Conservation (phyloP, 2,888 invertebrate genomes). For the Tryphoninae sp. region DNA sequence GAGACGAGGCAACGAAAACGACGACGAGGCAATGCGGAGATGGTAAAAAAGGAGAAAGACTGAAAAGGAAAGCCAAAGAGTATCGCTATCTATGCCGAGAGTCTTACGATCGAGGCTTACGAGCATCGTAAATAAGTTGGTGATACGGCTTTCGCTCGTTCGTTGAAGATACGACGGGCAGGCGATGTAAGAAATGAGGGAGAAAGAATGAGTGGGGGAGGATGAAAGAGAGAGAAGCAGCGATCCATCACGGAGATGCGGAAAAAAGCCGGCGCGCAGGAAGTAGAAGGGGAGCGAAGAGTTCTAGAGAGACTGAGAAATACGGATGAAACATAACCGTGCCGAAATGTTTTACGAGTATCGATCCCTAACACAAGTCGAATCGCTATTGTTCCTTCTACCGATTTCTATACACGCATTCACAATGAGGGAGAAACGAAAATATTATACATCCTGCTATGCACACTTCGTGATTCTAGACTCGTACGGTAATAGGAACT, state of each 20-base stretch:
- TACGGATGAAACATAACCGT: slow-evolving; percentile 65
- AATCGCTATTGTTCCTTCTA: slow-evolving; percentile 55
- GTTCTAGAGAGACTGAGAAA: slow-evolving; percentile 51
- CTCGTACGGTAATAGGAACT: slow-evolving; percentile 16
- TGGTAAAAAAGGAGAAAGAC: slow-evolving; percentile 52
- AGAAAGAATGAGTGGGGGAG: slow-evolving; percentile 46
- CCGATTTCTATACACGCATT: slow-evolving; percentile 54
- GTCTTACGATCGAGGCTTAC: slow-evolving; percentile 76
- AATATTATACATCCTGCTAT: slow-evolving; percentile 21
- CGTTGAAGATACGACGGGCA: slow-evolving; percentile 70
- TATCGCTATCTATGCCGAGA: slow-evolving; percentile 64
- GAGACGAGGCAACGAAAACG: slow-evolving; percentile 50
- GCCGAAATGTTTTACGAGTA: slow-evolving; percentile 73
- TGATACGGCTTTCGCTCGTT: slow-evolving; percentile 73
- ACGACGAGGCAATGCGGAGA: slow-evolving; percentile 55
- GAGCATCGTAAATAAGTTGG: slow-evolving; percentile 77
- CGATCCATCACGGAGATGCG: slow-evolving; percentile 52
- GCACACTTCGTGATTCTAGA: slow-evolving; percentile 4
- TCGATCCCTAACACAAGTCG: slow-evolving; percentile 71
- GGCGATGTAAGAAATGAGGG: slow-evolving; percentile 14
- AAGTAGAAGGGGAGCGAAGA: slow-evolving; percentile 23
- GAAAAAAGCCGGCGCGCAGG: slow-evolving; percentile 30
- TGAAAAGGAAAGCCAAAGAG: slow-evolving; percentile 45
- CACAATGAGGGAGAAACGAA: not conserved
- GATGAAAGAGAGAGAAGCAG: slow-evolving; percentile 53